Percentiles rank a stretch among this genome's conserved stretches.
Evolutionary conservation across 2,797 vertebrate genomes (phyloP).

Genomic region (Peromyscus nudipes): DNA sequence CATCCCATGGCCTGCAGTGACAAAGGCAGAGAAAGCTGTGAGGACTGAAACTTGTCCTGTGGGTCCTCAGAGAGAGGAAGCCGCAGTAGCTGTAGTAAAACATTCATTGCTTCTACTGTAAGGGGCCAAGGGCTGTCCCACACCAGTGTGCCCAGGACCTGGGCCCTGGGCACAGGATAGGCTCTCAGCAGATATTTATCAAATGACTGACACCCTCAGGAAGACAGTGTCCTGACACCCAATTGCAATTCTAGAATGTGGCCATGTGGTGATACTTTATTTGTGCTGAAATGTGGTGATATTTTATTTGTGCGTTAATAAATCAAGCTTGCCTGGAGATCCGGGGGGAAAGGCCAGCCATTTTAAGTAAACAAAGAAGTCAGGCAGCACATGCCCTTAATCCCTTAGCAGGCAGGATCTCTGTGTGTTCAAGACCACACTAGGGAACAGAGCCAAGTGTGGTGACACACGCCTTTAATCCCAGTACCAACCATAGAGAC

Average conservation of each 20-base stretch:
- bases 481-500: no score
- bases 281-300: no score
- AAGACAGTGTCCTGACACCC: not conserved
- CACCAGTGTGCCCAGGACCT: not conserved
- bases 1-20: not conserved
- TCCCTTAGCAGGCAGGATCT: no score
- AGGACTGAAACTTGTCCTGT: not conserved
- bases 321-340: no score
- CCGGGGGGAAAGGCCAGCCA: no score
- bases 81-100: fast-evolving
- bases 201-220: not conserved
- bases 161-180: not conserved
- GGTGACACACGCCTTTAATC: no score
- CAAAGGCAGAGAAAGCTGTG: fast-evolving
- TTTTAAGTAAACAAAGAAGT: no score
- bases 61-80: not conserved
- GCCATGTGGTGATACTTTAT: no score
- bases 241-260: not conserved
- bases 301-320: no score
- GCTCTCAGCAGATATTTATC: not conserved
- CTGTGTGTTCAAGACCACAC: no score
- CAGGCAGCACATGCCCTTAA: no score
- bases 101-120: fast-evolving
- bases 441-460: no score
- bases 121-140: not conserved